Base-by-base conservation (phyloP, 2,888 invertebrate genomes). In the Germaria angustata region DNA sequence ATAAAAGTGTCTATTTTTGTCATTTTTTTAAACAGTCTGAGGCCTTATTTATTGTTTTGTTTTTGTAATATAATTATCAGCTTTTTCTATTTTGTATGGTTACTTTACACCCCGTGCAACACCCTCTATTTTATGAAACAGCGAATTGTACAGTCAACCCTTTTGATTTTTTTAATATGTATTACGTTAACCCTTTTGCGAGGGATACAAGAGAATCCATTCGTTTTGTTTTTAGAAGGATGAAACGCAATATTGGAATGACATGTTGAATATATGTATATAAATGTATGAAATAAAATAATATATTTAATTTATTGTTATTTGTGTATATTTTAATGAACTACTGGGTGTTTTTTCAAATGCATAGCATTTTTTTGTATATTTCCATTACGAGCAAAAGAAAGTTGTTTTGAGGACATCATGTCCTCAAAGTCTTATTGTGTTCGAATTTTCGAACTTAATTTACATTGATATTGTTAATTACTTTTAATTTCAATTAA, bases 241-340 rank as follows among this genome's bases (percentile, higher is more conserved):
- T 41, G 44, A 7, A 13, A 24, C 72, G 55, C 61, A 73, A 63
- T 81, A 77, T 73, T 73, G 81, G 57, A 73, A 65, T 81, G 81
- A 78, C 81, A 81, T 69, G 63, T 81, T 49, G 63, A 44, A 61
- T 41, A 59, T 72, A 77, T 55, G 61, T 71, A 53, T n/a, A n/a
- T n/a, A 65, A 75, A 55, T 5, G 41, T 55, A 28, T 61, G 15
- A 17, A 57, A 66, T 44, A 73, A 55, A 41, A 36, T 46, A 63
- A 34, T 9, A 34, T 2, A 15, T 4, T 44, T 73, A 22, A 55
- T 66, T 49, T 75, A 44, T 65, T 15, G 15, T 44, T 22, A 6
- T 13, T 13, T 13, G 3, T 41, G 7, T 51, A 6, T 39, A 8
- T 6, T 20, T 44, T n/a, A 39, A 2, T 39, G 39, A 11, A 11